Evolutionary conservation across 2,888 invertebrate species (phyloP).

Genomic region (Hymenopus coronatus): DNA sequence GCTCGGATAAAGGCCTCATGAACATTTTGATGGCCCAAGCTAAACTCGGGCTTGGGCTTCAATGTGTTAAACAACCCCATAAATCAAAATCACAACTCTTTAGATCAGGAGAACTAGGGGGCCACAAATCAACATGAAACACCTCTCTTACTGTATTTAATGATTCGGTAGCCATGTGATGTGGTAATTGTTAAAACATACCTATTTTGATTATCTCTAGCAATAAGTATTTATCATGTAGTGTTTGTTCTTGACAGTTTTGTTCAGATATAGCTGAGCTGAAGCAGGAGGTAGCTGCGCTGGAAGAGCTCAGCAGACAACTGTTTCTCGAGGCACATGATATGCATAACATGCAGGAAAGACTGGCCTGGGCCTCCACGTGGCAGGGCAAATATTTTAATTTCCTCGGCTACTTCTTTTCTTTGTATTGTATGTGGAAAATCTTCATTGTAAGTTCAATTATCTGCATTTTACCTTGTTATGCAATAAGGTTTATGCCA

Average conservation of each 20-base stretch:
- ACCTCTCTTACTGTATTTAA: no score
- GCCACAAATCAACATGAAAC: no score
- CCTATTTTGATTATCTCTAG: neutral
- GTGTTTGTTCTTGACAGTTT: neutral
- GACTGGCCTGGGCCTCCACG: slow-evolving; percentile 91
- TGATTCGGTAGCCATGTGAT: neutral
- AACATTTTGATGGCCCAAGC: no score
- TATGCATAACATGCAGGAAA: slow-evolving; percentile 85
- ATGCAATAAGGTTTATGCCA: no score
- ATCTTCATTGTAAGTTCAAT: slow-evolving; percentile 89
- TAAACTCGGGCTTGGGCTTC: no score
- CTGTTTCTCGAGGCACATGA: slow-evolving; percentile 96
- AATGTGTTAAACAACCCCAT: no score
- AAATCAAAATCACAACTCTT: no score
- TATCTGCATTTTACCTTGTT: neutral
- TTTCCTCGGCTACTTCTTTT: slow-evolving; percentile 96
- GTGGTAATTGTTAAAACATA: neutral
- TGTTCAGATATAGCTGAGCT: slow-evolving; percentile 71
- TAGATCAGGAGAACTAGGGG: no score
- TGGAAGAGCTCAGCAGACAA: slow-evolving; percentile 91
- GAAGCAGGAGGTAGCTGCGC: slow-evolving; percentile 77
- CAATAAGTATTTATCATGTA: no score
- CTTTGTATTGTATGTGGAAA: slow-evolving; percentile 97
- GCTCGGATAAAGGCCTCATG: no score
- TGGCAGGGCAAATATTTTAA: slow-evolving; percentile 98